Conservation (phyloP, 1,140 invertebrate species). For the Anagrus nilaparvatae region DNA sequence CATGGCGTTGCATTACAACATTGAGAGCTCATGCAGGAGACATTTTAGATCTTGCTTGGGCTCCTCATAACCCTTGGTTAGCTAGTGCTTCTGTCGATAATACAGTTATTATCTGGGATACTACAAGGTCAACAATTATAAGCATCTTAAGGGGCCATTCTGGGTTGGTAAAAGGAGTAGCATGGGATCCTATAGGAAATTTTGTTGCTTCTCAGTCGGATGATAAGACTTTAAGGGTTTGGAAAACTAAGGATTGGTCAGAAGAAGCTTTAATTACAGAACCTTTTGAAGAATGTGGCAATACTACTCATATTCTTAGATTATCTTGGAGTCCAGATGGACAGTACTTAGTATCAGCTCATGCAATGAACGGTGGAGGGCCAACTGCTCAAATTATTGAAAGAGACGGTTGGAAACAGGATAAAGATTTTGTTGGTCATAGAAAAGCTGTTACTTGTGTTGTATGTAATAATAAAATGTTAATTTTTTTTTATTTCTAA, state of each 20-base stretch:
- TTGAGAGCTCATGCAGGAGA: slow-evolving; percentile 84
- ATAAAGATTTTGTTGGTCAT: slow-evolving; percentile 96
- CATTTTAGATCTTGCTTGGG: slow-evolving; percentile 92
- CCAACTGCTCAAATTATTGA: slow-evolving; percentile 91
- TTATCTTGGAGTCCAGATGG: slow-evolving; percentile 97
- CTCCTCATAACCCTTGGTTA: slow-evolving; percentile 81
- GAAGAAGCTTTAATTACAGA: slow-evolving; percentile 76
- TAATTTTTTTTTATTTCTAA: no score
- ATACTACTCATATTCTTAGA: slow-evolving; percentile 87
- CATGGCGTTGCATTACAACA: slow-evolving; percentile 82
- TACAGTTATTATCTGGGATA: slow-evolving; percentile 92
- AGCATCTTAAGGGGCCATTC: slow-evolving; percentile 79
- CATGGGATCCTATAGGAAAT: slow-evolving; percentile 98
- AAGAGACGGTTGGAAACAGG: slow-evolving; percentile 80
- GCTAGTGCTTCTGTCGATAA: slow-evolving; percentile 96
- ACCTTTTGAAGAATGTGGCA: slow-evolving; percentile 87
- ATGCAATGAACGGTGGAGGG: slow-evolving; percentile 96
- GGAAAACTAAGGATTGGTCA: slow-evolving; percentile 91
- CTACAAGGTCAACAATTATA: slow-evolving; percentile 70
- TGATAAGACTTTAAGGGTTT: slow-evolving; percentile 87
- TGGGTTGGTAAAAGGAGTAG: slow-evolving; percentile 90
- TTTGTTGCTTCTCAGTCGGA: slow-evolving; percentile 94
- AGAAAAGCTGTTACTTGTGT: slow-evolving; percentile 93
- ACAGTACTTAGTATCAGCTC: slow-evolving; percentile 89
- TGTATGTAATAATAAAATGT: slow-evolving; percentile 54